phyloP scores from a whole-genome alignment of 2,888 invertebrate genomes.

The Heliconius cydno region DNA sequence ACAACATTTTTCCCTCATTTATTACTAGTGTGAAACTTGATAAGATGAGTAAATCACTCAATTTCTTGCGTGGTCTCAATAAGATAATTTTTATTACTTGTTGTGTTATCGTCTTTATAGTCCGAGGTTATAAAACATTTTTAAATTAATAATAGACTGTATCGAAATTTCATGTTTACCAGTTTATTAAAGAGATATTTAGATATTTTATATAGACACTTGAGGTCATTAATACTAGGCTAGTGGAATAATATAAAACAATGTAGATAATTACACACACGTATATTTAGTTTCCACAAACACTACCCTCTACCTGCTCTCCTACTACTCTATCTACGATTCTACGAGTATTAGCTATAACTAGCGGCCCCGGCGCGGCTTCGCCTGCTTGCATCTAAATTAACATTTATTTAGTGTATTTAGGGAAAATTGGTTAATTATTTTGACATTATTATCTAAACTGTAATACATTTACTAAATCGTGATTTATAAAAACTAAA shows the following conservation, averaged over 20 bases:
- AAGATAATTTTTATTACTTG: conserved; percentile 10
- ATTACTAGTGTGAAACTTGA: background rate
- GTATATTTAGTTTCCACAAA: background rate
- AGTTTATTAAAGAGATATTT: background rate
- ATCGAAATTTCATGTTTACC: background rate
- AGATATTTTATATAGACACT: background rate
- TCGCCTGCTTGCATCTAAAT: too few relatives aligned
- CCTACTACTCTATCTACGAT: too few relatives aligned
- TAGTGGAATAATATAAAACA: background rate
- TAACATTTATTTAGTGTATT: too few relatives aligned
- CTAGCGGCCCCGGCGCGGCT: too few relatives aligned
- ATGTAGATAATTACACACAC: background rate
- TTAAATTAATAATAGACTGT: background rate
- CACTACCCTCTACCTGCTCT: background rate
- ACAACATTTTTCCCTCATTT: conserved; percentile 6
- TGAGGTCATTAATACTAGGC: background rate
- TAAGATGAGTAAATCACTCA: conserved; percentile 11
- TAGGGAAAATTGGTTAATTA: too few relatives aligned
- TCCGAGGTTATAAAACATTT: background rate
- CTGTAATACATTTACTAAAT: too few relatives aligned
- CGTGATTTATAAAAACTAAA: too few relatives aligned
- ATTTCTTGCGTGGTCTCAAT: conserved; percentile 21
- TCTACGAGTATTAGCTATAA: background rate
- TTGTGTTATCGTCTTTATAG: background rate
- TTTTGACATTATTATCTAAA: too few relatives aligned